Evolutionary conservation across 1,140 invertebrate genomes (phyloP).

Genomic region (Mactra quadrangularis): DNA sequence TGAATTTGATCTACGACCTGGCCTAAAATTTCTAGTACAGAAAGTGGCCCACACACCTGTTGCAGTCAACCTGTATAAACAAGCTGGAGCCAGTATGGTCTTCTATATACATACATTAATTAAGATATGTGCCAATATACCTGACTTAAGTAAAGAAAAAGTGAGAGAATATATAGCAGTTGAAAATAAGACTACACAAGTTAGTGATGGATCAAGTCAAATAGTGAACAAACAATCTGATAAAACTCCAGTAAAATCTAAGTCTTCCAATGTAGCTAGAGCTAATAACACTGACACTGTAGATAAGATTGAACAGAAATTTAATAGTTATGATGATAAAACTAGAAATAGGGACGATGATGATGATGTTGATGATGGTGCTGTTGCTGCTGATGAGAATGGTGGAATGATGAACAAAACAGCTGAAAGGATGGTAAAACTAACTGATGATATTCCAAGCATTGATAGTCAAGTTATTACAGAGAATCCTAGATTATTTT

Average conservation of each 20-base stretch:
- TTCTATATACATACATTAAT: slow-evolving; percentile 94
- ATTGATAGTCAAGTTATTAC: slow-evolving; percentile 23
- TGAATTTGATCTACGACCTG: slow-evolving; percentile 94
- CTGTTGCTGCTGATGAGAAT: not conserved
- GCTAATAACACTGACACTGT: not conserved
- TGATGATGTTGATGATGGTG: not conserved
- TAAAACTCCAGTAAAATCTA: not conserved
- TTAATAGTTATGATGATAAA: not conserved
- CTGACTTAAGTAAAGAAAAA: slow-evolving; percentile 86
- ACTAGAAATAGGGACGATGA: not conserved
- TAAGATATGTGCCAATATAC: slow-evolving; percentile 88
- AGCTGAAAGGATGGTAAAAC: too few species aligned
- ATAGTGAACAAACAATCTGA: not conserved
- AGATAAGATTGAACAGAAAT: not conserved
- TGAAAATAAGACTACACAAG: not conserved
- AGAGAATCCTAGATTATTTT: slow-evolving; percentile 74
- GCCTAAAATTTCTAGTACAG: slow-evolving; percentile 95
- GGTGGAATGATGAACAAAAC: slow-evolving; percentile 11
- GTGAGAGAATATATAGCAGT: slow-evolving; percentile 40
- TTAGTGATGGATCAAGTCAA: not conserved
- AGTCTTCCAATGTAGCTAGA: not conserved
- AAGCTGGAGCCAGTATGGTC: slow-evolving; percentile 95
- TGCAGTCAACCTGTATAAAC: slow-evolving; percentile 95
- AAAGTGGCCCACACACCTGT: slow-evolving; percentile 94
- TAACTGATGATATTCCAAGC: slow-evolving; percentile 11